These are phyloP conservation scores for Geodia barretti DNA, from an alignment of 37 sponge, comb jelly and placozoan genomes.

Conservation along the genomic window DNA sequence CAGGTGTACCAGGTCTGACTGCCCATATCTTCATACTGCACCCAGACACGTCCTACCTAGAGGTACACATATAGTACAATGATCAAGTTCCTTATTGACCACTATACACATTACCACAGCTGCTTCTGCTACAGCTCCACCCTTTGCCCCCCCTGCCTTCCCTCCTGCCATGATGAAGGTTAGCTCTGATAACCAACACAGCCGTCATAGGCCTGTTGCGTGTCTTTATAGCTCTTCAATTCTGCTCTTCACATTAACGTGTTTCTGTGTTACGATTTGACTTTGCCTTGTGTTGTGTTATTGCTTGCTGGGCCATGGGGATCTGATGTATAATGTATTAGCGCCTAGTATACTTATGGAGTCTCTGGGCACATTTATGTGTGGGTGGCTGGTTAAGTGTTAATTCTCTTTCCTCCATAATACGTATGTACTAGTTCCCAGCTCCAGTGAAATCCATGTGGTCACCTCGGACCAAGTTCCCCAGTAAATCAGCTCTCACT, in stretches of 20 bases:
- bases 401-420: neutral
- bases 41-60: constrained; percentile 27
- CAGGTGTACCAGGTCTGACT: constrained; percentile 53
- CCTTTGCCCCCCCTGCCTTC: neutral
- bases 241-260: neutral
- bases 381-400: too few species aligned
- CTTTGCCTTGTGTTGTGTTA: neutral
- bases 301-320: neutral
- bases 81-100: neutral
- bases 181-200: neutral
- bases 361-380: neutral
- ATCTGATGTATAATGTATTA: neutral
- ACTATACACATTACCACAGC: neutral
- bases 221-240: neutral
- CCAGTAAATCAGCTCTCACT: constrained; percentile 26
- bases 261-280: neutral
- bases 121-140: neutral
- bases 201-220: neutral
- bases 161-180: constrained; percentile 1
- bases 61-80: neutral
- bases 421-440: neutral
- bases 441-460: too few species aligned
- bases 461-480: too few species aligned
- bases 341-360: neutral
- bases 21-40: too few species aligned